These are phyloP conservation scores for Pseudocheirus occidentalis DNA, from an alignment of 2,797 vertebrate species.

Conservation along the genomic window DNA sequence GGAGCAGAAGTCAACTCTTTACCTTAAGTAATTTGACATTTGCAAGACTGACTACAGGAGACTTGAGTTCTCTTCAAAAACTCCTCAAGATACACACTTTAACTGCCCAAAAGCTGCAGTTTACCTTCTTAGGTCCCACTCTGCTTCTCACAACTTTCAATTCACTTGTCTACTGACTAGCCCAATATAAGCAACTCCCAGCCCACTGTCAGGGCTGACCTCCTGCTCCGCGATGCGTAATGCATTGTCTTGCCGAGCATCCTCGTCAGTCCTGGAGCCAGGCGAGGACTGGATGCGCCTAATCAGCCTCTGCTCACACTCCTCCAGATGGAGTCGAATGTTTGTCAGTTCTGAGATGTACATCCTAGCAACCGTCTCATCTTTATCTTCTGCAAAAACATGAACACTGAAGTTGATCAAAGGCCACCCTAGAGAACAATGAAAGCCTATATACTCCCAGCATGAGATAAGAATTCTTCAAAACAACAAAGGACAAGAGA, in stretches of 20 bases:
- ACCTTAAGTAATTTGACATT: neutral
- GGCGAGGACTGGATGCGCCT: constrained; percentile 87
- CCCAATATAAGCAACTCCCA: neutral
- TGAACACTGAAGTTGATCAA: constrained; percentile 49
- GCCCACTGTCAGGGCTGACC: constrained; percentile 84
- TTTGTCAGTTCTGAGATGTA: constrained; percentile 94
- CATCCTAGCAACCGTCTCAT: constrained; percentile 91
- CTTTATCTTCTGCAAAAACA: constrained; percentile 92
- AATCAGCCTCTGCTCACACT: constrained; percentile 91
- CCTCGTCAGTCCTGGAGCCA: constrained; percentile 79
- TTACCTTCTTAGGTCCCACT: constrained; percentile 24
- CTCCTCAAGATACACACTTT: neutral
- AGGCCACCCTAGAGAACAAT: fast-evolving
- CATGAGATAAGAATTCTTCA: neutral
- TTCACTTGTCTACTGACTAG: constrained; percentile 22
- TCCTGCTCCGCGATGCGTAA: constrained; percentile 92
- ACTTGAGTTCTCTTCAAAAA: constrained; percentile 7
- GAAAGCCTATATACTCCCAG: neutral
- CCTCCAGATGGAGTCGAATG: constrained; percentile 89
- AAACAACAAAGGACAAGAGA: neutral
- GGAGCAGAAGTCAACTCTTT: constrained; percentile 15
- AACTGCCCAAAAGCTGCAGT: neutral
- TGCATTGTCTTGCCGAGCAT: constrained; percentile 84
- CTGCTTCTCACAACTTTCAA: neutral
- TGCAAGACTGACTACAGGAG: neutral